Base-by-base conservation (phyloP, 2,113 vertebrate genomes). In the Pedionomus torquatus region DNA sequence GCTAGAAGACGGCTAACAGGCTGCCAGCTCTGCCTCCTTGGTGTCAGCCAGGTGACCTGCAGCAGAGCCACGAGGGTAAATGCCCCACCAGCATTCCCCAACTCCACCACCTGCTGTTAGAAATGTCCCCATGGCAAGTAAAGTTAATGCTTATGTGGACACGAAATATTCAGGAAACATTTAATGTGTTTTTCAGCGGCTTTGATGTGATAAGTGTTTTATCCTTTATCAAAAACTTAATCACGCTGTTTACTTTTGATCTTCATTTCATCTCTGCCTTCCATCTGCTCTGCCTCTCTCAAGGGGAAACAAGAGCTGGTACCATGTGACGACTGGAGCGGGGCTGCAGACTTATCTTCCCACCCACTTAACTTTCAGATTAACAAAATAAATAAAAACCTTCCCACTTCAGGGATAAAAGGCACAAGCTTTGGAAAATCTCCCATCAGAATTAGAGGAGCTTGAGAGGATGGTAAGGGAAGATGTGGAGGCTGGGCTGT, bases 131-230 rank as follows among this genome's bases (percentile, higher is more conserved):
- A 6, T 8, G 92, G 94, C 83, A 84, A 95, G 60, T 3, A 16
- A 21, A 61, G 65, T n/a, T 46, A 84, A 52, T 54, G 72, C 92
- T 84, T 65, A 92, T 0, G 7, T 79, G 96, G 92, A 91, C 82
- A 51, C 1, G 0, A 87, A 96, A 72, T 7, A 57, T 65, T 92
- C 68, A 48, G 94, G 86, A 95, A 97, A 89, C 49, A 84, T 82
- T 93, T 84, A 72, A 95, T 82, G 80, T 89, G 89, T 91, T 89
- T 89, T 89, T 77, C 83, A 82, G 76, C 0, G 0, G 80, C 90
- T 97, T 97, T 97, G 94, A 97, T 92, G 90, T 87, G 86, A 75
- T 96, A 97, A 97, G 83, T 89, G 90, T 76, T 97, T 95, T 95
- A 95, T 96, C 95, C 91, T 89, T 89, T 96, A 97, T 97, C 97